A percentile compares a stretch with the other conserved stretches of the same genome.
These are phyloP conservation scores for Eulithis testata DNA, from an alignment of 2,888 invertebrate species.

Conservation along the genomic window DNA sequence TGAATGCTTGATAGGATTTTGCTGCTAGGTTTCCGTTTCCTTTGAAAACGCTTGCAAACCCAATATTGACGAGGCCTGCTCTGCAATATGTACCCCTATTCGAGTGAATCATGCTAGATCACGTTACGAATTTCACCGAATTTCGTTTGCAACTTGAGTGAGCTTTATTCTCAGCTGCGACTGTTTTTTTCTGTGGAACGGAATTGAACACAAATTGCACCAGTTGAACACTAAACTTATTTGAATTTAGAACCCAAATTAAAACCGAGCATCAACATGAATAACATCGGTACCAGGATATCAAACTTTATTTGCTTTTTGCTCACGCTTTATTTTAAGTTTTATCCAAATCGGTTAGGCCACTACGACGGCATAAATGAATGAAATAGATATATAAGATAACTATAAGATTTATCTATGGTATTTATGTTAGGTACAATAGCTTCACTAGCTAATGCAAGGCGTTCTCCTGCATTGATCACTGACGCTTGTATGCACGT, in stretches of 20 bases:
- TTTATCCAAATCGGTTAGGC: no score
- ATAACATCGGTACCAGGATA: no score
- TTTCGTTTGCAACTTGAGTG: not conserved
- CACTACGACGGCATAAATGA: no score
- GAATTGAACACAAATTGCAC: not conserved
- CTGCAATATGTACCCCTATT: constrained; percentile 15
- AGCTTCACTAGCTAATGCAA: constrained; percentile 26
- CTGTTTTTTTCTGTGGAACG: no score
- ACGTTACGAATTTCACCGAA: constrained; percentile 7
- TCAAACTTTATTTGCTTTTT: no score
- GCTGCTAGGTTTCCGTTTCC: constrained; percentile 17
- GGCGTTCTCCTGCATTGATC: constrained; percentile 33
- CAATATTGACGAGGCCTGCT: constrained; percentile 17
- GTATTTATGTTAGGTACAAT: constrained; percentile 6
- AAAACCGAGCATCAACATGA: no score
- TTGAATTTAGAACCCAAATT: not conserved
- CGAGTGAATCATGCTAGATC: constrained; percentile 13
- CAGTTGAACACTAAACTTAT: not conserved
- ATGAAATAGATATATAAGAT: no score
- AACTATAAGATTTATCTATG: no score
- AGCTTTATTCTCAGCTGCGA: not conserved
- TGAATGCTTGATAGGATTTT: constrained; percentile 50
- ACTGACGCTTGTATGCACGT: constrained; percentile 30
- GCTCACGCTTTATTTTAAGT: no score
- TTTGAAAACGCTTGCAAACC: constrained; percentile 11